Percentiles rank a stretch among this genome's conserved stretches.
These are phyloP conservation scores for Amphipoea lucens DNA, from an alignment of 2,888 invertebrate genomes.

Conservation along the genomic window DNA sequence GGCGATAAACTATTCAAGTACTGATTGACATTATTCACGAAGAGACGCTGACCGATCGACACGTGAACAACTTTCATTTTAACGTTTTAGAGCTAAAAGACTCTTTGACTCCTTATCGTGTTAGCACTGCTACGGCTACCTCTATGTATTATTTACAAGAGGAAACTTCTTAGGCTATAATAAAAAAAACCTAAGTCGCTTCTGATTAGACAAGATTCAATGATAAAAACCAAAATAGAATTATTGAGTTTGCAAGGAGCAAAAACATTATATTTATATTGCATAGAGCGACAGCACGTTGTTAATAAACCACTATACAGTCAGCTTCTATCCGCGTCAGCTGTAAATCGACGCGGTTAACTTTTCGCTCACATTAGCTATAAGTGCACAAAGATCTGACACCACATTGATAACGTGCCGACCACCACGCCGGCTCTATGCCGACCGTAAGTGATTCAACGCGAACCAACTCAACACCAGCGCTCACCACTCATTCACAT, in stretches of 20 bases:
- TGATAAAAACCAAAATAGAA: not conserved
- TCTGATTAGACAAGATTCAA: not conserved
- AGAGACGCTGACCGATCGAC: not conserved
- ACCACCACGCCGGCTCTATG: not conserved
- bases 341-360: not conserved
- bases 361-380: not conserved
- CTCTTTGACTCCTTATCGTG: not conserved
- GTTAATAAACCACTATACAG: not conserved
- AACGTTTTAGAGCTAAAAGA: not conserved
- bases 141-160: not conserved
- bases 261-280: not conserved
- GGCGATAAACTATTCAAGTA: conserved; percentile 3
- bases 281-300: not conserved
- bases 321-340: not conserved
- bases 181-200: not conserved
- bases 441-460: not conserved
- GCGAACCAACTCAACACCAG: conserved; percentile 3
- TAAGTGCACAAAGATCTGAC: not conserved
- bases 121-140: not conserved
- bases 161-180: not conserved
- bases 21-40: conserved; percentile 3
- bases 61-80: not conserved
- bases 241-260: not conserved
- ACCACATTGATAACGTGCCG: not conserved
- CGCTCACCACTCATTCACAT: not conserved